Conservation (phyloP, 2,888 invertebrate species). For the Drosophila testacea region DNA sequence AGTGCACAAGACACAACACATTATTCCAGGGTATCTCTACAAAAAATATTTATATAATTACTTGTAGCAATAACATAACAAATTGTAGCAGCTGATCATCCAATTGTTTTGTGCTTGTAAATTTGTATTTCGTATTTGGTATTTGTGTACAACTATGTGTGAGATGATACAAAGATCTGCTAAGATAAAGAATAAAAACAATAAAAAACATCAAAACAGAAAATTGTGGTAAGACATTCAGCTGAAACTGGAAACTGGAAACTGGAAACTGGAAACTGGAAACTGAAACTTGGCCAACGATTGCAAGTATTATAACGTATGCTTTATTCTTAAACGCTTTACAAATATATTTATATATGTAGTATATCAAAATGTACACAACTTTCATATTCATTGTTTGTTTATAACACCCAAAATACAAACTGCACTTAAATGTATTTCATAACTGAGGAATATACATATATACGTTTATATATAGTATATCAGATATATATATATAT, state of each 20-base stretch:
- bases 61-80: conserved; percentile 59
- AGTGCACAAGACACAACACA: background rate
- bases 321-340: conserved; percentile 74
- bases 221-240: background rate
- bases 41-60: conserved; percentile 50
- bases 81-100: conserved; percentile 49
- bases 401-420: conserved; percentile 41
- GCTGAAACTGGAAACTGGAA: conserved; percentile 1
- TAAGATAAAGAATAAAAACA: conserved; percentile 15
- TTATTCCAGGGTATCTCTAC: conserved; percentile 4
- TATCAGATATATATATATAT: conserved; percentile 26
- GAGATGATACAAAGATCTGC: conserved; percentile 8
- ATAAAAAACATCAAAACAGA: background rate
- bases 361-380: conserved; percentile 70
- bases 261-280: conserved; percentile 2
- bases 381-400: conserved; percentile 36
- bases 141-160: conserved; percentile 16
- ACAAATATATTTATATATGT: conserved; percentile 42
- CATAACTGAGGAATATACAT: conserved; percentile 43
- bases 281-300: conserved; percentile 2
- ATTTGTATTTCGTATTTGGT: conserved; percentile 12
- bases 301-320: conserved; percentile 30
- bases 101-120: conserved; percentile 38
- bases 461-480: conserved; percentile 12
- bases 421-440: conserved; percentile 37